Percentiles rank a stretch among this genome's conserved stretches.
phyloP scores from a whole-genome alignment of 2,113 vertebrate genomes.

The Oxygymnocypris stewartii region DNA sequence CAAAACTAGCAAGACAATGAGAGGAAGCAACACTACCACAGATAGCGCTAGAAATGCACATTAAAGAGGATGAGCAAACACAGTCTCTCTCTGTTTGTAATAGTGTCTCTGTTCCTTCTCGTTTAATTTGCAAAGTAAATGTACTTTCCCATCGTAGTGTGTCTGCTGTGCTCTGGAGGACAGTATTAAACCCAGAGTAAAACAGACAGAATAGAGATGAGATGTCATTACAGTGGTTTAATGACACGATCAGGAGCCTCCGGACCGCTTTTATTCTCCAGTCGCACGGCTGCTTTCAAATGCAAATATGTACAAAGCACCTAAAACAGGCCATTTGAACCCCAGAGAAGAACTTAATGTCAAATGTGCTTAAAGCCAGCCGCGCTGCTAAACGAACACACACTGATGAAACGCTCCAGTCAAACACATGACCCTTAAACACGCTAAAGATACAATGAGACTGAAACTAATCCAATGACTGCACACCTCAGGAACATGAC shows the following conservation, averaged over 20 bases:
- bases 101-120: conserved; percentile 10
- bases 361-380: background rate
- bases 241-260: conserved; percentile 6
- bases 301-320: conserved; percentile 9
- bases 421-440: background rate
- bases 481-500: background rate
- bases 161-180: background rate
- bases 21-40: no score
- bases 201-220: background rate
- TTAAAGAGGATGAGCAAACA: background rate
- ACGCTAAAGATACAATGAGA: background rate
- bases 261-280: background rate
- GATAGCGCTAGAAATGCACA: no score
- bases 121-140: conserved; percentile 13
- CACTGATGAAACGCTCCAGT: background rate
- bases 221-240: conserved; percentile 28
- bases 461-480: background rate
- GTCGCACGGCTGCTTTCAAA: background rate
- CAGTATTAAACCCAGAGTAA: conserved; percentile 31
- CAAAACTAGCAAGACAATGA: no score
- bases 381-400: background rate
- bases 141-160: background rate
- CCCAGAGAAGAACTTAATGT: background rate
- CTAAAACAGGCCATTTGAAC: background rate
- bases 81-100: background rate